Conservation (phyloP, 1,140 invertebrate genomes). For the Bombus waltoni region DNA sequence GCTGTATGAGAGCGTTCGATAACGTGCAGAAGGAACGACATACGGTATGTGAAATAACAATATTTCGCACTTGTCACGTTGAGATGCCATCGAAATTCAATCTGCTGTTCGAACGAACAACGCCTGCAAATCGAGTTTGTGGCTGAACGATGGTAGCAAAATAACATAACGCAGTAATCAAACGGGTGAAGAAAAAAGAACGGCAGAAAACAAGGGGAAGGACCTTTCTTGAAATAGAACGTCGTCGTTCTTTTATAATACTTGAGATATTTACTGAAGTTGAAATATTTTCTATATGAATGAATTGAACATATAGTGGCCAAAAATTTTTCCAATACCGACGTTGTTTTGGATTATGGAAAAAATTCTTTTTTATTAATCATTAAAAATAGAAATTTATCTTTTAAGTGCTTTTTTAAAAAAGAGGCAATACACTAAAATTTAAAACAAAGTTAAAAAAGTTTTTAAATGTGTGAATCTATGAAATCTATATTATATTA, state of each 20-base stretch:
- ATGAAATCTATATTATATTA: no score
- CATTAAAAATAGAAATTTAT: neutral
- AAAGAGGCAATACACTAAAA: no score
- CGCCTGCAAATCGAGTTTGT: conserved; percentile 29
- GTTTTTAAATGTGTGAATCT: no score
- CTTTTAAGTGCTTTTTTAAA: no score
- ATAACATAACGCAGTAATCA: conserved; percentile 6
- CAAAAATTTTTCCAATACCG: no score
- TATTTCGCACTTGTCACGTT: conserved; percentile 29
- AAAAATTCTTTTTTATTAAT: no score
- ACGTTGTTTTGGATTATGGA: no score
- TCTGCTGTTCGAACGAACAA: conserved; percentile 22
- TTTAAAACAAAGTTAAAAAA: no score
- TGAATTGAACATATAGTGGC: neutral
- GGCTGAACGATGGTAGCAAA: conserved; percentile 20
- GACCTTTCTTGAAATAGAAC: neutral
- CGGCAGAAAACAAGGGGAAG: neutral
- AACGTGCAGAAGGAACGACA: neutral
- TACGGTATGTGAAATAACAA: conserved; percentile 29
- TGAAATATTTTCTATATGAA: neutral
- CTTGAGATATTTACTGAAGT: no score
- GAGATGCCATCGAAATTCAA: conserved; percentile 39
- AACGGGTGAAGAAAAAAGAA: neutral
- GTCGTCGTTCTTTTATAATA: neutral
- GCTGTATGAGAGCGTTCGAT: neutral